Percentiles rank a stretch among this genome's conserved stretches.
These are phyloP conservation scores for Drosophila melanocephala DNA, from an alignment of 2,888 invertebrate genomes.

Conservation along the genomic window DNA sequence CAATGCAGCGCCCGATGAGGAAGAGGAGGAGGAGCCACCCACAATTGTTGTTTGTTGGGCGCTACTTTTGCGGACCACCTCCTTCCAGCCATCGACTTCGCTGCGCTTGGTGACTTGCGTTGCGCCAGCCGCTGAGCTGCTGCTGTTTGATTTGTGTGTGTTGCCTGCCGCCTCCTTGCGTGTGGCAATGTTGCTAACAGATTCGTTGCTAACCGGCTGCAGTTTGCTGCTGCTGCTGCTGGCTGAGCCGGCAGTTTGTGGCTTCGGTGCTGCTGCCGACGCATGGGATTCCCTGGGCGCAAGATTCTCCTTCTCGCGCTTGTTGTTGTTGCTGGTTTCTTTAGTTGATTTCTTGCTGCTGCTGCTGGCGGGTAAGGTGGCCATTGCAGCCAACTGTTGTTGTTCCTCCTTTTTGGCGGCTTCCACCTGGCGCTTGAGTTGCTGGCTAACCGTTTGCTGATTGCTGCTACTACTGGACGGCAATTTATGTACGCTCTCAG, in stretches of 20 bases:
- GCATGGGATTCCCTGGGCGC: conserved; percentile 79
- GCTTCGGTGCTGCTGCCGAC: conserved; percentile 21
- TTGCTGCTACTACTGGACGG: conserved; percentile 41
- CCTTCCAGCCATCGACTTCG: conserved; percentile 97
- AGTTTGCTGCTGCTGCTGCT: conserved; percentile 34
- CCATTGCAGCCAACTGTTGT: neutral
- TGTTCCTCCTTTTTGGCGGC: conserved; percentile 62
- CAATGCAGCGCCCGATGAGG: conserved; percentile 22
- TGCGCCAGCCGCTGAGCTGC: conserved; percentile 5
- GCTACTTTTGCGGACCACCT: conserved; percentile 95
- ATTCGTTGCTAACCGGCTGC: conserved; percentile 57
- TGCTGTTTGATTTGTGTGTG: conserved; percentile 4
- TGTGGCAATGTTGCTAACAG: conserved; percentile 55
- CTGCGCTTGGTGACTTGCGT: conserved; percentile 87
- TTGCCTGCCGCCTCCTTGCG: conserved; percentile 86
- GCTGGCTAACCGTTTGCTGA: conserved; percentile 44
- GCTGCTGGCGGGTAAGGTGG: conserved; percentile 24
- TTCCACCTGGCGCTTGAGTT: conserved; percentile 58
- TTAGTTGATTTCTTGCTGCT: conserved; percentile 61
- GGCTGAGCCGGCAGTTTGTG: conserved; percentile 26
- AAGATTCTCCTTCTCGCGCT: conserved; percentile 85
- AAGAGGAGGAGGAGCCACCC: neutral
- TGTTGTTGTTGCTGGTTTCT: conserved; percentile 73
- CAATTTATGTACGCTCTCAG: conserved; percentile 43
- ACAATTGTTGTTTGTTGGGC: conserved; percentile 85